Evolutionary conservation across 2,113 vertebrate genomes (phyloP), one percentile per base, ranked within the genome.

Genomic region (Campylomormyrus tamandua): DNA sequence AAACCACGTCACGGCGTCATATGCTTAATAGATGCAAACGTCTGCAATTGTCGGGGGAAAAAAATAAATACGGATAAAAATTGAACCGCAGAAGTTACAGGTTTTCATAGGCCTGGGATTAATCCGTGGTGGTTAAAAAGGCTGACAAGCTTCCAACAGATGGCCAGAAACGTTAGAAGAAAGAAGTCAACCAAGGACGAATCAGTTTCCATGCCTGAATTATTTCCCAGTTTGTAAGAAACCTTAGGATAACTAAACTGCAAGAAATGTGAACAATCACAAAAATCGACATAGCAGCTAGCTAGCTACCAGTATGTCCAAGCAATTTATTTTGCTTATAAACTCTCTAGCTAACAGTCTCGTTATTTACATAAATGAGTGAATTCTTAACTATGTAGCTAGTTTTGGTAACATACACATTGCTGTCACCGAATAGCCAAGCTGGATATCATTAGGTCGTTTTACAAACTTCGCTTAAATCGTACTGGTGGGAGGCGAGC

Each of bases 281-380:
- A 39, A 77, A 77, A 77, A 19, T 39, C 27, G 31, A 80, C 35
- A 80, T 15, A 42, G 74, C 74, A 17, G 11, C 70, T 77, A 77
- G 70, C 70, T 77, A 77, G 70, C 70, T 77, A 77, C 3, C 70
- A 11, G 62, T 66, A 27, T 27, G n/a, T 11, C 62, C n/a, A 77
- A 35, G 27, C 10, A 46, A 70, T 46, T 56, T 70, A 11, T 39
- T 88, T 15, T 86, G 50, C 46, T n/a, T 31, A 87, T 89, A 91
- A 85, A 58, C 88, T 52, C 10, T 58, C 31, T 42, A 90, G 88
- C 77, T 87, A 83, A 46, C 31, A 70, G 86, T 87, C 39, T 74
- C 7, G 17, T n/a, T 84, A 46, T 45, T 84, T 11, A 48, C 83
- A 48, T 84, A 24, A 3, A 84, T 24, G 13, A 39, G 35, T 74